Base-by-base conservation (phyloP, 1,140 invertebrate genomes). In the Drosophila chauvacae region DNA sequence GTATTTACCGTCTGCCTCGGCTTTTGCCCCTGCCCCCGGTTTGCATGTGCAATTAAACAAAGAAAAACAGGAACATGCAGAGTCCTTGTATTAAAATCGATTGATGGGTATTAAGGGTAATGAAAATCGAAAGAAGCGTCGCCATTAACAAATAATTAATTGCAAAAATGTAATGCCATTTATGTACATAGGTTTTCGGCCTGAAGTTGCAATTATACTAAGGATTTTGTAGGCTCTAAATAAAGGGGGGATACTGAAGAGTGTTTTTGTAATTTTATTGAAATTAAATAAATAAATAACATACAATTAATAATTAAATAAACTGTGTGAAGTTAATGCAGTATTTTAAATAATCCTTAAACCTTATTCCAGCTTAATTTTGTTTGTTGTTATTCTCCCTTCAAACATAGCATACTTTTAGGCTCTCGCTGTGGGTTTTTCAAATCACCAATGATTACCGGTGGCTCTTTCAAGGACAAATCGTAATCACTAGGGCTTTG, bases 21-120 rank as follows among this genome's bases (percentile, higher is more conserved):
- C 33, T 9, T 30, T 7, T 10, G 30, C 50, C 13, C 3, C 28
- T 6, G 28, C 42, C 45, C 28, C 28, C 28, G 28, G 55, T 61
- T 60, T 64, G 62, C 62, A 44, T 44, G 57, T 65, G 41, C 62
- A 33, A 30, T 65, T 60, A 62, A 62, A 65, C 39, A 65, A 60
- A 64, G 16, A 39, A 39, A 35, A 65, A 41, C 26, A 62, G 20
- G 53, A 65, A 64, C 57, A 64, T 44, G 56, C 18, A 10, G 33
- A 62, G 60, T 65, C 57, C n/a, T 42, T 61, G 62, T 41, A 62
- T 65, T 65, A 44, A 65, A 62, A 65, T 44, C 57, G 62, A 65
- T 62, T 65, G 62, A 65, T 65, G 59, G 62, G 53, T 16, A 65
- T 65, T 65, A 65, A 65, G 28, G 28, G 39, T 62, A 65, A 62